Conservation (phyloP, 2,797 vertebrate species). For the Onychomys torridus region DNA sequence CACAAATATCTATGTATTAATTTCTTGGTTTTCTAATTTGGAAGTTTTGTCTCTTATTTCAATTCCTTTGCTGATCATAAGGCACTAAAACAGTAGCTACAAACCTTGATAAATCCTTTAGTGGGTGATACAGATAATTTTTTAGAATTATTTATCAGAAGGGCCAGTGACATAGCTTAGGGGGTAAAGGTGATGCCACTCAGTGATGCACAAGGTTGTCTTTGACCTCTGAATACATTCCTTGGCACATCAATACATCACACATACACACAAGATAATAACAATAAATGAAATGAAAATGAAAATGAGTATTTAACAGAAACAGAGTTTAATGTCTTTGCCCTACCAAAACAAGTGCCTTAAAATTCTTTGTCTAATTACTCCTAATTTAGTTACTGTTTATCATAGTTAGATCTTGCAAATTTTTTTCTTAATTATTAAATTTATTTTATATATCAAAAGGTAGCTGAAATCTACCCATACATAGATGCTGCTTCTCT, state of each 20-base stretch:
- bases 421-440: background rate
- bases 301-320: background rate
- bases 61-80: background rate
- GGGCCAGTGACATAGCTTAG: background rate
- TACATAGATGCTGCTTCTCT: background rate
- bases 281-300: background rate
- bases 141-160: constrained; percentile 44
- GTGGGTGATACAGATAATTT: background rate
- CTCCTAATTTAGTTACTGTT: background rate
- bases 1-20: background rate
- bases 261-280: background rate
- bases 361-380: background rate
- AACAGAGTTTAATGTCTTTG: background rate
- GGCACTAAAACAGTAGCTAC: background rate
- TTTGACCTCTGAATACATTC: background rate
- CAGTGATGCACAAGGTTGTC: background rate
- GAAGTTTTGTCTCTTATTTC: constrained; percentile 12
- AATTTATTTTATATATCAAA: background rate
- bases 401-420: background rate
- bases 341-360: background rate
- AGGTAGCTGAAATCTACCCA: background rate
- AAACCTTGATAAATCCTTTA: background rate
- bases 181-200: background rate
- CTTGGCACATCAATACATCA: background rate
- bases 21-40: background rate